These are phyloP conservation scores for Koerneria pararmatus DNA, from an alignment of 2,888 invertebrate species.

Conservation along the genomic window DNA sequence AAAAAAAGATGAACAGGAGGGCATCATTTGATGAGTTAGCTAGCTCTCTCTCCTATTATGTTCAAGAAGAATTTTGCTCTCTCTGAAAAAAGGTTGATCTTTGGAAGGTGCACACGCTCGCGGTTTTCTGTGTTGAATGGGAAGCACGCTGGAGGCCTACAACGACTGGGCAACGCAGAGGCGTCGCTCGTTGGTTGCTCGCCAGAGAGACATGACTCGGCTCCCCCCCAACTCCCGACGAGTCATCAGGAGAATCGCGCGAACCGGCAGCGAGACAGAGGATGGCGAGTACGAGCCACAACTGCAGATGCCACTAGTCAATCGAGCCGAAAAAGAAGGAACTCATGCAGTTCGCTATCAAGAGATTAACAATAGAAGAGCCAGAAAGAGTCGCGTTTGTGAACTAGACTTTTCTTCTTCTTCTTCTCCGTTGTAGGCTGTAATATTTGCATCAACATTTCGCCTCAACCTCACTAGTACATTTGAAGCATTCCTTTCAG, in stretches of 20 bases:
- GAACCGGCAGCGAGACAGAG: conserved; percentile 29
- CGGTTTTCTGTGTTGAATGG: conserved; percentile 50
- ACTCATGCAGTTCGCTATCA: conserved; percentile 16
- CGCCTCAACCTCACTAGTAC: too few relatives aligned
- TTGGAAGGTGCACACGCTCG: conserved; percentile 51
- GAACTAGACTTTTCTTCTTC: too few relatives aligned
- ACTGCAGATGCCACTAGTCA: background rate
- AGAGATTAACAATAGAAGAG: too few relatives aligned
- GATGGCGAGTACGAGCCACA: background rate
- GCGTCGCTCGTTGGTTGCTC: conserved; percentile 31
- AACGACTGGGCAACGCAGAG: conserved; percentile 52
- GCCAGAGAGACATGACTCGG: conserved; percentile 39
- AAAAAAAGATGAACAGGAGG: too few relatives aligned
- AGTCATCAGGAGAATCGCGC: conserved; percentile 31
- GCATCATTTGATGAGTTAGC: too few relatives aligned
- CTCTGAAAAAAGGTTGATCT: too few relatives aligned
- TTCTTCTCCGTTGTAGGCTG: too few relatives aligned
- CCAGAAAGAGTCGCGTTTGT: too few relatives aligned
- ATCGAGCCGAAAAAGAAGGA: conserved; percentile 9
- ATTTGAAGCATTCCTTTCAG: too few relatives aligned
- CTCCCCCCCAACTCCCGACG: conserved; percentile 35
- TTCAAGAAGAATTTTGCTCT: too few relatives aligned
- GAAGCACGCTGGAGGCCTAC: conserved; percentile 44
- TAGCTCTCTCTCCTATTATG: too few relatives aligned
- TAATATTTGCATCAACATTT: too few relatives aligned